phyloP scores from a whole-genome alignment of 2,797 vertebrate genomes.

The Sebastes minor region DNA sequence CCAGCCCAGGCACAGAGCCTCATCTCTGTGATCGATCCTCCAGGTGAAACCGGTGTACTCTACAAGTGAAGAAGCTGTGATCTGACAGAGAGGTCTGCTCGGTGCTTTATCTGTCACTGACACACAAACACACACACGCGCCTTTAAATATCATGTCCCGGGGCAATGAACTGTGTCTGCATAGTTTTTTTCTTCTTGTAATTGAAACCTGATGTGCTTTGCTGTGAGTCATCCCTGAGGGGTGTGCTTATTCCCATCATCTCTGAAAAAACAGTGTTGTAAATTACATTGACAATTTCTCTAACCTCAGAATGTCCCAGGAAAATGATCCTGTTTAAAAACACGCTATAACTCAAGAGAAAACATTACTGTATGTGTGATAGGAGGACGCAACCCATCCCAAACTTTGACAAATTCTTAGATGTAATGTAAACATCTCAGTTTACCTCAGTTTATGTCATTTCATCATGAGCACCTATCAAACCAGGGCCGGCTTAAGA shows the following conservation, averaged over 20 bases:
- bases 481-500: no score
- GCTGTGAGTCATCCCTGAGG: conserved; percentile 43
- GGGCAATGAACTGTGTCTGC: conserved; percentile 64
- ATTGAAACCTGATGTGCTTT: conserved; percentile 51
- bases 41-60: conserved; percentile 36
- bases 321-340: neutral
- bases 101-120: conserved; percentile 74
- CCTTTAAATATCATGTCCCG: conserved; percentile 61
- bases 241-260: conserved; percentile 14
- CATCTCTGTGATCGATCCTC: conserved; percentile 69
- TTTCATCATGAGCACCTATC: neutral
- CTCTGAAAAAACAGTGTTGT: neutral
- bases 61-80: conserved; percentile 44
- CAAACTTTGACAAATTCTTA: neutral
- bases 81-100: conserved; percentile 43
- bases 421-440: neutral
- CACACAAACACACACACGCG: conserved; percentile 15
- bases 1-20: conserved; percentile 53
- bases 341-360: neutral
- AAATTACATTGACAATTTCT: neutral
- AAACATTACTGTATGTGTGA: neutral
- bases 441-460: fast-evolving
- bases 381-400: neutral
- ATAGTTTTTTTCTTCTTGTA: conserved; percentile 25
- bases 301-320: conserved; percentile 29